Evolutionary conservation across 2,888 invertebrate genomes (phyloP), one percentile per base, ranked within the genome.

Genomic region (Shargacucullia verbasci): DNA sequence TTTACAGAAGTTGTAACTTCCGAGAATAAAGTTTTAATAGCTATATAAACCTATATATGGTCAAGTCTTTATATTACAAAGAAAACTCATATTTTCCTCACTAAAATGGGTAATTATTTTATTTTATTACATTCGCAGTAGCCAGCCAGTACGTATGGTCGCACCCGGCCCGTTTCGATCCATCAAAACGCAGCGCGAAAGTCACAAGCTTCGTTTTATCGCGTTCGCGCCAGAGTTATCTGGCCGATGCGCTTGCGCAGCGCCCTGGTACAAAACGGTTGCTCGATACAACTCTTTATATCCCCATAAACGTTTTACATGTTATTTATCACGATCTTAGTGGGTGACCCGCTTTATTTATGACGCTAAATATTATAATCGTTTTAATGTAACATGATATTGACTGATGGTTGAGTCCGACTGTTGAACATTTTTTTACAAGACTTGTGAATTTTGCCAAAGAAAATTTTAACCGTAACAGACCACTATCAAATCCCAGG

Each of bases 151-250:
- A 76, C 62, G 6, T 76, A 66, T 70, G 74, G 44, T 71, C 69
- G 59, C 73, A 71, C 69, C 64, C 53, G 65, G 74, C 75, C 76
- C 82, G 81, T 82, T 84, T 78, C 81, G 80, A 80, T 82, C 84
- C 76, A 83, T 87, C 87, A 87, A 85, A 83, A 81, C 79, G 76
- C 53, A 65, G 75, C 68, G 81, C 83, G 78, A 84, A 83, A 82
- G 79, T 87, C 79, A 78, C 82, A 49, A 78, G 78, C 73, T 80
- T 83, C 83, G 81, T 85, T 89, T 88, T 88, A 88, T 85, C 83
- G 73, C 76, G 73, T 82, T 81, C 81, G 79, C 83, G 76, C 75
- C 73, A 65, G 72, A 80, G 74, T 79, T 84, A 84, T 84, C 82
- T 81, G 68, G 40, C 53, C 70, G 61, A 76, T 70, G 76, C 76